phyloP scores from a whole-genome alignment of 2,113 vertebrate genomes.

The Alethe diademata region DNA sequence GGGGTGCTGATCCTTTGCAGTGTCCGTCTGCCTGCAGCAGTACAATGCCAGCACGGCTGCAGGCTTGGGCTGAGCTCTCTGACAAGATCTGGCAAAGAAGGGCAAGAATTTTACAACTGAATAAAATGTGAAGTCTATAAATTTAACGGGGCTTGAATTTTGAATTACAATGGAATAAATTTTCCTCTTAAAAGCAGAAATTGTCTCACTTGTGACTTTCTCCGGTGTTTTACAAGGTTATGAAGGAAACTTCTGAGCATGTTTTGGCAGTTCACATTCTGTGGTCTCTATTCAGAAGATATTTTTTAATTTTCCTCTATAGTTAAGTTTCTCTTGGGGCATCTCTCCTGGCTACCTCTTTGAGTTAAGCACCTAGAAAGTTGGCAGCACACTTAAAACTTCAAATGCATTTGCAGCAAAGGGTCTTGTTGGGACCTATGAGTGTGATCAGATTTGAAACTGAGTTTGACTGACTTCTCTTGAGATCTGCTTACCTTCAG shows the following conservation, averaged over 20 bases:
- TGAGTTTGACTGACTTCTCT: not conserved
- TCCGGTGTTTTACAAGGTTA: constrained; percentile 33
- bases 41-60: not conserved
- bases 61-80: not conserved
- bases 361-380: constrained; percentile 15
- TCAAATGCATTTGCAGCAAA: not conserved
- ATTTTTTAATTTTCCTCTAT: not conserved
- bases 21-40: not conserved
- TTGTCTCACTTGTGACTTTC: constrained; percentile 21
- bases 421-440: not conserved
- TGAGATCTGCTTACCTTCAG: not conserved
- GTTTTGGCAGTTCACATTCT: not conserved
- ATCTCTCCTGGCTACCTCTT: constrained; percentile 1
- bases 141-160: constrained; percentile 16
- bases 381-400: constrained; percentile 1
- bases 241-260: constrained; percentile 3
- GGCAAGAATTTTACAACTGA: constrained; percentile 3
- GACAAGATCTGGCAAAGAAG: not conserved
- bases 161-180: constrained; percentile 37
- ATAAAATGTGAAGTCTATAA: constrained; percentile 10
- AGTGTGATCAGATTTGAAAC: not conserved
- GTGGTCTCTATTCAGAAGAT: not conserved
- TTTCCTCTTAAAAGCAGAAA: constrained; percentile 23
- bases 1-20: not conserved
- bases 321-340: not conserved